These are phyloP conservation scores for Adelphocoris suturalis DNA, from an alignment of 2,888 invertebrate species.

Conservation along the genomic window DNA sequence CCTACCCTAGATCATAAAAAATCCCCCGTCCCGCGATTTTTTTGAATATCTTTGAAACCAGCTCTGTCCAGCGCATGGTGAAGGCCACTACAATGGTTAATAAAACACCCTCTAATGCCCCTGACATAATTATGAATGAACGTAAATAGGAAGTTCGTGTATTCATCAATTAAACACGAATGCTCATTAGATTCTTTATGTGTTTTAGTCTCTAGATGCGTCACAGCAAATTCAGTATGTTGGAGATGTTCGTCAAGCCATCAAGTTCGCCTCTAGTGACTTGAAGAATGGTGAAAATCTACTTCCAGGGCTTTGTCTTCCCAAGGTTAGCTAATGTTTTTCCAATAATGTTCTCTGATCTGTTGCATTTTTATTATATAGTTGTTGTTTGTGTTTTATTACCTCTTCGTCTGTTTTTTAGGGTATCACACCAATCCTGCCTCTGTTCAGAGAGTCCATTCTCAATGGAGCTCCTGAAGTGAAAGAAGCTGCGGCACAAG, in stretches of 20 bases:
- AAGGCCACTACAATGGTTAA: too few species aligned
- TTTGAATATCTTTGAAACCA: too few species aligned
- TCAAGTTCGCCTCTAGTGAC: conserved; percentile 93
- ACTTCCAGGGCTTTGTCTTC: conserved; percentile 94
- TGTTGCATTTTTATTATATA: neutral
- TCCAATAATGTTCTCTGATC: conserved; percentile 17
- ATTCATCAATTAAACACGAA: neutral
- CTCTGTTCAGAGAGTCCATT: conserved; percentile 97
- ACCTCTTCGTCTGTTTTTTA: conserved; percentile 77
- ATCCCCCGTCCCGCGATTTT: too few species aligned
- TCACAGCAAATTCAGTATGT: conserved; percentile 92
- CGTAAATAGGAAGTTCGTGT: too few species aligned
- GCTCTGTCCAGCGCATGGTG: too few species aligned
- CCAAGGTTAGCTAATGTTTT: conserved; percentile 82
- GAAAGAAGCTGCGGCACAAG: conserved; percentile 96
- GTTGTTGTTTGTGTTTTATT: neutral
- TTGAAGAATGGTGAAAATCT: conserved; percentile 86
- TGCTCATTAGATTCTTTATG: neutral
- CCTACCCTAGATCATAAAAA: too few species aligned
- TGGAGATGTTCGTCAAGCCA: conserved; percentile 93
- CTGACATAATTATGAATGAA: too few species aligned
- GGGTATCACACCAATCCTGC: conserved; percentile 95
- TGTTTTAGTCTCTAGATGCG: conserved; percentile 86
- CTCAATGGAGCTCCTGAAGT: conserved; percentile 96
- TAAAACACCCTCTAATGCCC: too few species aligned